Conservation (phyloP, 1,140 invertebrate species). For the Penaeus vannamei region DNA sequence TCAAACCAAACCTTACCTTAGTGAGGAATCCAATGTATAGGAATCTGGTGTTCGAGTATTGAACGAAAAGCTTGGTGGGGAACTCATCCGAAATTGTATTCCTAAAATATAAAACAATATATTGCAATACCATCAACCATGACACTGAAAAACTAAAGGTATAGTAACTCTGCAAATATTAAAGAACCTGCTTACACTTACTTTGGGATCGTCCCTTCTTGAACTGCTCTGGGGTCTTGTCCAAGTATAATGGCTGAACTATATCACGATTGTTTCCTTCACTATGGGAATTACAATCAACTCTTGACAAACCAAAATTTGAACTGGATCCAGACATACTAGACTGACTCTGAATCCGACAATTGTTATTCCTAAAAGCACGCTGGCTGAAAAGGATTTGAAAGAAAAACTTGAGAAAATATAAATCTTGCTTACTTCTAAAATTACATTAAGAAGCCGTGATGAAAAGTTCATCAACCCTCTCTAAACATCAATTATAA, state of each 20-base stretch:
- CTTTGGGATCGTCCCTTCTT: conserved; percentile 48
- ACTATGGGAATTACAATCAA: conserved; percentile 26
- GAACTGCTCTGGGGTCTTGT: conserved; percentile 44
- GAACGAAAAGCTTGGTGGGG: conserved; percentile 45
- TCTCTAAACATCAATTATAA: too few species aligned
- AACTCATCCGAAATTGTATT: conserved; percentile 50
- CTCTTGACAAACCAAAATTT: neutral
- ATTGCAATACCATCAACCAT: neutral
- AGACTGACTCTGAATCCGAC: conserved; percentile 14
- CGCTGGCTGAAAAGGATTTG: conserved; percentile 23
- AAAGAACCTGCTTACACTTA: conserved; percentile 25
- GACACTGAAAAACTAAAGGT: neutral
- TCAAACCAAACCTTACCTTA: neutral
- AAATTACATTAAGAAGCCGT: too few species aligned
- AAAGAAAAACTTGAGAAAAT: neutral
- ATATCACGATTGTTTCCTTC: conserved; percentile 16
- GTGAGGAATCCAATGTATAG: neutral
- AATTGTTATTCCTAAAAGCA: conserved; percentile 31
- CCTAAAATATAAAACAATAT: conserved; percentile 2
- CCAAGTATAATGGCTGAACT: conserved; percentile 44
- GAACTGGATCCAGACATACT: conserved; percentile 1
- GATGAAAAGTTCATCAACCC: too few species aligned
- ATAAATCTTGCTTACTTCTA: too few species aligned
- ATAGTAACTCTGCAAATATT: neutral
- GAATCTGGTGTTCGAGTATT: conserved; percentile 32